These are phyloP conservation scores for Phycodurus eques DNA, from an alignment of 2,113 vertebrate species.

Conservation along the genomic window DNA sequence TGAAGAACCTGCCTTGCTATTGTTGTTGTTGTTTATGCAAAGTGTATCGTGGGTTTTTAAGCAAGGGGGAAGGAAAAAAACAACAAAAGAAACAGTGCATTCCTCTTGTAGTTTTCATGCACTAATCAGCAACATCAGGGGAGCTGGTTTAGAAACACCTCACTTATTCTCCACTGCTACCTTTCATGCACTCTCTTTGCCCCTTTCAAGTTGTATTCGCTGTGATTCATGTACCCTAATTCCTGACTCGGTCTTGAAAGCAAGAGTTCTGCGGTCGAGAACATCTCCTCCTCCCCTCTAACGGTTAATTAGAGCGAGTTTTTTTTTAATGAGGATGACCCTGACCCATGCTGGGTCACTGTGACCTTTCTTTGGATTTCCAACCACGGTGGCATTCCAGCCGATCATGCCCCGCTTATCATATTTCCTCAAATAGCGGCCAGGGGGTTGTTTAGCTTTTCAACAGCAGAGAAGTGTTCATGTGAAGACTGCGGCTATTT, in stretches of 20 bases:
- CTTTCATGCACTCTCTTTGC: slow-evolving; percentile 42
- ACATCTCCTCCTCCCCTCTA: slow-evolving; percentile 55
- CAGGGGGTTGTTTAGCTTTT: not conserved
- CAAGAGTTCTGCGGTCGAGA: slow-evolving; percentile 35
- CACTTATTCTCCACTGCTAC: slow-evolving; percentile 30
- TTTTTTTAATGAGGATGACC: slow-evolving; percentile 74
- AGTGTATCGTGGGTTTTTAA: slow-evolving; percentile 65
- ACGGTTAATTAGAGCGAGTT: slow-evolving; percentile 49
- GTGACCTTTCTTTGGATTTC: slow-evolving; percentile 71
- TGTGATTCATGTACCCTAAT: slow-evolving; percentile 65
- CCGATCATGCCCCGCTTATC: slow-evolving; percentile 23
- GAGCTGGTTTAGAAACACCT: slow-evolving; percentile 53
- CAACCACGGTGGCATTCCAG: slow-evolving; percentile 36
- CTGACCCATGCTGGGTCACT: slow-evolving; percentile 58
- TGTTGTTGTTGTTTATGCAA: slow-evolving; percentile 74
- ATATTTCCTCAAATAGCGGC: slow-evolving; percentile 17
- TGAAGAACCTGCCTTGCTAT: slow-evolving; percentile 66
- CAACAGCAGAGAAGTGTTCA: not conserved
- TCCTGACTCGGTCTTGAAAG: slow-evolving; percentile 75
- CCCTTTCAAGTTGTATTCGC: slow-evolving; percentile 34
- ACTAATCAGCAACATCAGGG: slow-evolving; percentile 51
- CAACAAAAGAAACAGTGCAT: slow-evolving; percentile 36
- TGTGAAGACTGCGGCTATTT: not conserved
- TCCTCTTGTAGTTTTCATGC: slow-evolving; percentile 54
- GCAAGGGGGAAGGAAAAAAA: slow-evolving; percentile 11